These are phyloP conservation scores for Lasioglossum calceatum DNA, from an alignment of 2,888 invertebrate genomes.

Conservation along the genomic window DNA sequence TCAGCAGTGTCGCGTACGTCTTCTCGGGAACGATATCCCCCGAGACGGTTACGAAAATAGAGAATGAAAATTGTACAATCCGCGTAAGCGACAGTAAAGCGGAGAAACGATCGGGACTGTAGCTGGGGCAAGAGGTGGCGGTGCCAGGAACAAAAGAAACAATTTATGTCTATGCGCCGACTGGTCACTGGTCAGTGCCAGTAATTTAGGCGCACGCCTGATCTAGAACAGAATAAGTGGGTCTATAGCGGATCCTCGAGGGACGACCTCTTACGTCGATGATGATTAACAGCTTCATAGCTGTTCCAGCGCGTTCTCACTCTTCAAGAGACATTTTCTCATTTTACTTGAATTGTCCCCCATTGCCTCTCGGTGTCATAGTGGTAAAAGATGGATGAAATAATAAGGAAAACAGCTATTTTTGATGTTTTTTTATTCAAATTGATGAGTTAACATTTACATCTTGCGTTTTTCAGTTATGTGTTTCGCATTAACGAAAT, in stretches of 20 bases:
- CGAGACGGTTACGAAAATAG: conserved; percentile 74
- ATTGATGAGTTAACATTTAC: too few relatives aligned
- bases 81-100: conserved; percentile 76
- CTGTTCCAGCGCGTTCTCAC: not conserved
- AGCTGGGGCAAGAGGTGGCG: conserved; percentile 42
- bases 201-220: not conserved
- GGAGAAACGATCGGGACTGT: conserved; percentile 48
- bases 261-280: not conserved
- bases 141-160: conserved; percentile 31
- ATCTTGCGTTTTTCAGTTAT: too few relatives aligned
- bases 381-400: too few relatives aligned
- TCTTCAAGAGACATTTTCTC: not conserved
- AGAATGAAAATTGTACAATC: conserved; percentile 73
- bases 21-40: conserved; percentile 43
- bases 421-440: too few relatives aligned
- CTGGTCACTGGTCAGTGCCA: not conserved
- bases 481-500: too few relatives aligned
- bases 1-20: conserved; percentile 31
- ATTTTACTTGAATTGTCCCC: too few relatives aligned
- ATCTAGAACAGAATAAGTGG: conserved; percentile 15
- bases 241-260: not conserved
- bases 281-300: not conserved
- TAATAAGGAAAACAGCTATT: too few relatives aligned
- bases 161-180: not conserved
- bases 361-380: too few relatives aligned